Conservation (phyloP, 2,113 vertebrate species). For the Gnathonemus longibarbis region DNA sequence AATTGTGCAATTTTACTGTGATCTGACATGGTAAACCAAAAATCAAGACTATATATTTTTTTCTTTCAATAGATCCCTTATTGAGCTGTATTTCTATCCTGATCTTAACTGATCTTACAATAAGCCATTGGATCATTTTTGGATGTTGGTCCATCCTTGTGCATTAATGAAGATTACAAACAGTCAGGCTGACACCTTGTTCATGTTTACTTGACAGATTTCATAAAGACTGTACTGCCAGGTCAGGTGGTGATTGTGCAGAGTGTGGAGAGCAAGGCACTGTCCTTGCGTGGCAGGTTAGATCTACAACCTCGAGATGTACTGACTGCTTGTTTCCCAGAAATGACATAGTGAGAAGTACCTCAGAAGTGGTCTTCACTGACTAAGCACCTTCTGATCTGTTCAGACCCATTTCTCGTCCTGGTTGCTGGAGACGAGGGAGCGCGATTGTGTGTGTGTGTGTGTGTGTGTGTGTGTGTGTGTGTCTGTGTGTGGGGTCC, state of each 20-base stretch:
- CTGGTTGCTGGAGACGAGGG: neutral
- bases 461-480: neutral
- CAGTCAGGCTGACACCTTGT: neutral
- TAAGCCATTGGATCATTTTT: neutral
- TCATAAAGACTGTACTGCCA: neutral
- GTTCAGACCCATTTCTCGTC: neutral
- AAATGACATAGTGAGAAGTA: neutral
- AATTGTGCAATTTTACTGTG: neutral
- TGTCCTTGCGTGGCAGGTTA: neutral
- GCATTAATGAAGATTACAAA: neutral
- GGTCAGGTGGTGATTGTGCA: neutral
- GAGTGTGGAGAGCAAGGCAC: neutral
- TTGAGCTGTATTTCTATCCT: neutral
- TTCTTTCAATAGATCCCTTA: neutral
- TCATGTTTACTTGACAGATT: neutral
- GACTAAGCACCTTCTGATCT: neutral
- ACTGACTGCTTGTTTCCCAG: neutral
- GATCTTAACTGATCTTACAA: neutral
- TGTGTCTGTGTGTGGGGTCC: too few species aligned
- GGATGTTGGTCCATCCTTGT: neutral
- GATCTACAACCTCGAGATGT: neutral
- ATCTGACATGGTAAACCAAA: neutral
- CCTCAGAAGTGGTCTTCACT: neutral
- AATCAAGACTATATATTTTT: neutral
- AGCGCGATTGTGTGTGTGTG: neutral